phyloP scores from a whole-genome alignment of 2,888 invertebrate species.

The Harmothoe impar region DNA sequence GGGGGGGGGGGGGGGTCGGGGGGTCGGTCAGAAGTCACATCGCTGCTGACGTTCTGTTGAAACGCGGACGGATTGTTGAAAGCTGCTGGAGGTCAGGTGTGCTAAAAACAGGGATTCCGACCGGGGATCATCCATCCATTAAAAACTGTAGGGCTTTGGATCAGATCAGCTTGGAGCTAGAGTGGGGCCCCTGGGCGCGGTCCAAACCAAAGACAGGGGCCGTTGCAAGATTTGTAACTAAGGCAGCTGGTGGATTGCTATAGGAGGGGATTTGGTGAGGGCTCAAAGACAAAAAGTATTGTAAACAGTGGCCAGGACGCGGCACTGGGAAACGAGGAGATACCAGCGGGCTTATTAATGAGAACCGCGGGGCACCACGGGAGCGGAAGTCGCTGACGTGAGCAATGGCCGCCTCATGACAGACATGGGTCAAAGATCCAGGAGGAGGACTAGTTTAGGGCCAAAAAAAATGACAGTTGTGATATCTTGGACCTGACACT shows the following conservation, averaged over 20 bases:
- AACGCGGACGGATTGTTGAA: no score
- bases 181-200: no score
- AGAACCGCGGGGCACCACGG: constrained; percentile 20
- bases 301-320: constrained; percentile 10
- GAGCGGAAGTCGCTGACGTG: constrained; percentile 25
- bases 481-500: background rate
- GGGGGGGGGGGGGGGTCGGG: no score
- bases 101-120: no score
- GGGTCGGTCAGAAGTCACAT: no score
- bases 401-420: constrained; percentile 8
- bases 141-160: no score
- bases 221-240: no score
- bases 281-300: constrained; percentile 20
- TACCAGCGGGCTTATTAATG: constrained; percentile 13
- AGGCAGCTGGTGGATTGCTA: background rate
- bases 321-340: background rate
- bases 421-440: background rate
- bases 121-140: no score
- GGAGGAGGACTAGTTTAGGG: background rate
- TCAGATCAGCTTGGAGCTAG: no score
- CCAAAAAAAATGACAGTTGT: background rate
- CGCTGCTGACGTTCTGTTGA: no score
- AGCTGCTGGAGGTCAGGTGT: no score
- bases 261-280: background rate
- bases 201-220: no score